Conservation (phyloP, 1,140 invertebrate genomes). For the Conus betulinus region DNA sequence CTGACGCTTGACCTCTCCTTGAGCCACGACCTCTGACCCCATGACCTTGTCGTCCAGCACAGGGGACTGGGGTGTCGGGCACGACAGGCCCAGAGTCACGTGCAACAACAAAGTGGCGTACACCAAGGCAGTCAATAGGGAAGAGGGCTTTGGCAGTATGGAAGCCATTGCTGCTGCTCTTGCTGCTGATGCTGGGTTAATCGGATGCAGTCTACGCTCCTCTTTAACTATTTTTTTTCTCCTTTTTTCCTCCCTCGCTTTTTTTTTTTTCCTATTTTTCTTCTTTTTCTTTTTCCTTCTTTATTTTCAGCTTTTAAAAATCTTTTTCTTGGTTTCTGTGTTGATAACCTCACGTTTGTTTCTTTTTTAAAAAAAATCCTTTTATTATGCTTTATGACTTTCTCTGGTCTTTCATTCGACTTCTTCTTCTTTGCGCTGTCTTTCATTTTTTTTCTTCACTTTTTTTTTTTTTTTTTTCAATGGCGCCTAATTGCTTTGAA, state of each 20-base stretch:
- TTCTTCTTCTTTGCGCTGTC: no score
- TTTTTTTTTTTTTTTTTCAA: no score
- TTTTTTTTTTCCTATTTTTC: not conserved
- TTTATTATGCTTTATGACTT: not conserved
- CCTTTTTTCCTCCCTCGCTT: not conserved
- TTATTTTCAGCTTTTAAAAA: not conserved
- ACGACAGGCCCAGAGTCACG: not conserved
- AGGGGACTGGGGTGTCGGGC: not conserved
- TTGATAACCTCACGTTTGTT: not conserved
- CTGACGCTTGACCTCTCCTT: not conserved
- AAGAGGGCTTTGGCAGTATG: not conserved
- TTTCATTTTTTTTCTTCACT: no score
- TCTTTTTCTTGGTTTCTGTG: not conserved
- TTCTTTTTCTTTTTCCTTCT: not conserved
- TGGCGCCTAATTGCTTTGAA: no score
- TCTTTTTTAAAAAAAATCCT: not conserved
- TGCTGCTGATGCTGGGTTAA: no score
- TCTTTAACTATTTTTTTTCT: not conserved
- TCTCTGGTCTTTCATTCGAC: not conserved
- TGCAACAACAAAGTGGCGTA: not conserved
- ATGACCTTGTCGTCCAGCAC: conserved; percentile 14
- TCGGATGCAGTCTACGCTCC: not conserved
- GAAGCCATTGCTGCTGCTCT: not conserved
- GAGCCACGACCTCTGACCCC: conserved; percentile 13
- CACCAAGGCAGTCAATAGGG: not conserved